phyloP scores from a whole-genome alignment of 2,888 invertebrate genomes.

The Leptopterna dolabrata region DNA sequence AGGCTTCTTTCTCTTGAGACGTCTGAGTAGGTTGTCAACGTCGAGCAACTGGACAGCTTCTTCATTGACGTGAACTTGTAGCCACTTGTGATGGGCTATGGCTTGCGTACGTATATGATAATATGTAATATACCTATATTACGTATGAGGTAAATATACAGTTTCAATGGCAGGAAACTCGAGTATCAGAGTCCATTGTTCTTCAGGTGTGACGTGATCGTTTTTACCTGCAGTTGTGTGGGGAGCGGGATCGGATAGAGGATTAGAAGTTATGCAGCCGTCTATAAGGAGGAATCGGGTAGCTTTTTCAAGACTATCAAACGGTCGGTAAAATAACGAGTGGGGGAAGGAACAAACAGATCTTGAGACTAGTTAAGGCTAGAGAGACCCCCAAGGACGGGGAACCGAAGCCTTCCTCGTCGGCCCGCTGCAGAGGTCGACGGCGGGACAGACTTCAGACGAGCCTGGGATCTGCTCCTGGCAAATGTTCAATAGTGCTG shows the following conservation, averaged over 20 bases:
- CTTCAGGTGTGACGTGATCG: not conserved
- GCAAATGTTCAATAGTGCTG: not conserved
- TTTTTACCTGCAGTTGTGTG: too few relatives aligned
- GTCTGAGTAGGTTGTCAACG: too few relatives aligned
- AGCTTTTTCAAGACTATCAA: not conserved
- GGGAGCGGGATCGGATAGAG: not conserved
- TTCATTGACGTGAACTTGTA: too few relatives aligned
- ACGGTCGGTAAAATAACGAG: not conserved
- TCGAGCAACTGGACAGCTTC: too few relatives aligned
- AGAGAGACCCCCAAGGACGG: not conserved
- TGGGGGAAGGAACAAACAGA: slow-evolving; percentile 1
- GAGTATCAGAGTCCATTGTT: not conserved
- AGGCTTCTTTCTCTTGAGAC: too few relatives aligned
- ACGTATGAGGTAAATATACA: not conserved
- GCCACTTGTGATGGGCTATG: too few relatives aligned
- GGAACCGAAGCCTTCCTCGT: not conserved
- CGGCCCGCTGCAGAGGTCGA: not conserved
- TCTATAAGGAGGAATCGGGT: not conserved
- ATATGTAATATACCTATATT: too few relatives aligned
- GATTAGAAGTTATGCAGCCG: not conserved
- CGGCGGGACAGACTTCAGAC: not conserved
- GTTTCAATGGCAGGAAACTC: not conserved
- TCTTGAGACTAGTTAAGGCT: not conserved
- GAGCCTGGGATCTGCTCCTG: not conserved
- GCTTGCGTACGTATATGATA: too few relatives aligned